Evolutionary conservation across 1,140 invertebrate genomes (phyloP).

Genomic region (Platyscapa corneri): DNA sequence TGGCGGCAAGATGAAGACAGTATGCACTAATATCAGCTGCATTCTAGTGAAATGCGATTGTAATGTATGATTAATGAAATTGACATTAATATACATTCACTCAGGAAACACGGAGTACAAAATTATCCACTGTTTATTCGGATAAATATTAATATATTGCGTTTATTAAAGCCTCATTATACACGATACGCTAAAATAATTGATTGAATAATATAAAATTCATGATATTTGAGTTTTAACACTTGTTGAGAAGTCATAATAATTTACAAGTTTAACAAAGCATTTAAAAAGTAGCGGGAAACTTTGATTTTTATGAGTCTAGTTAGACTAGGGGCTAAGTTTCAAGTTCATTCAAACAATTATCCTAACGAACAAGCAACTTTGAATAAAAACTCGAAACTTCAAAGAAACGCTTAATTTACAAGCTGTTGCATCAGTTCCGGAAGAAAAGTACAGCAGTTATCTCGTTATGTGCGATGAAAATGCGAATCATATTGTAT

Average conservation of each 20-base stretch:
- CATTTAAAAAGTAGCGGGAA: neutral
- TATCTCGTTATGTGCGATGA: neutral
- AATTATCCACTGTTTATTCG: no score
- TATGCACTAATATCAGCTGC: neutral
- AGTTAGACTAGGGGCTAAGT: neutral
- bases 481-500: neutral
- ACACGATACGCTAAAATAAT: neutral
- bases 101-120: no score
- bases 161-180: neutral
- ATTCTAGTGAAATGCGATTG: no score
- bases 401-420: conserved; percentile 4
- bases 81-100: no score
- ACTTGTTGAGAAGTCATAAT: conserved; percentile 10
- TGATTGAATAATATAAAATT: neutral
- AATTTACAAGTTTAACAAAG: neutral
- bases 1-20: no score
- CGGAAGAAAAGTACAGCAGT: neutral
- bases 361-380: neutral
- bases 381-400: neutral
- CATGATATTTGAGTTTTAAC: neutral
- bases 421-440: neutral
- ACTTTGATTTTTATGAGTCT: conserved; percentile 12
- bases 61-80: no score
- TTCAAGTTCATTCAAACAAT: conserved; percentile 32
- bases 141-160: neutral